Conservation (phyloP, 2,888 invertebrate genomes). For the Eubasilissa splendida region DNA sequence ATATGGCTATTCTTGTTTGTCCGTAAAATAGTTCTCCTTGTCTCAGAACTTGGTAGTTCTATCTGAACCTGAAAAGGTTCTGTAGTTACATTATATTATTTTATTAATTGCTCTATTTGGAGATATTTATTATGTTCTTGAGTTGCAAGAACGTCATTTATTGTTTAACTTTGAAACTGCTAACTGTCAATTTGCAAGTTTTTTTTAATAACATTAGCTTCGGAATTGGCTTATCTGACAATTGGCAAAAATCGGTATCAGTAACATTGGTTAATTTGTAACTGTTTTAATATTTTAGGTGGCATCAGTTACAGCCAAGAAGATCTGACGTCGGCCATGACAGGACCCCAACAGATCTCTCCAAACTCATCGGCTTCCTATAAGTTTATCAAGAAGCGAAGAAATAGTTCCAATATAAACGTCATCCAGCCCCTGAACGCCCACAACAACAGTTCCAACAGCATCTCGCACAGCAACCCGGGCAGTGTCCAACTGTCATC, state of each 20-base stretch:
- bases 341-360: conserved; percentile 49
- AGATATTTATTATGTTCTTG: background rate
- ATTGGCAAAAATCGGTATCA: too few relatives aligned
- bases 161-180: background rate
- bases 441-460: conserved; percentile 51
- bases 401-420: conserved; percentile 55
- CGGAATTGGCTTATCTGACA: background rate
- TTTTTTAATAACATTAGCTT: too few relatives aligned
- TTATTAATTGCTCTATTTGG: too few relatives aligned
- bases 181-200: too few relatives aligned
- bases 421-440: conserved; percentile 37
- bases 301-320: conserved; percentile 57
- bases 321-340: conserved; percentile 52
- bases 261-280: background rate
- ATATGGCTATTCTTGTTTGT: too few relatives aligned
- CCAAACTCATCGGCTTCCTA: conserved; percentile 54
- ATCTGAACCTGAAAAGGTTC: too few relatives aligned
- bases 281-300: conserved; percentile 29
- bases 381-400: conserved; percentile 56
- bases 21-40: too few relatives aligned
- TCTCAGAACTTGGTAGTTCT: too few relatives aligned
- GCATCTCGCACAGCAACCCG: conserved; percentile 49
- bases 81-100: too few relatives aligned
- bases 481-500: conserved; percentile 45
- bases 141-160: background rate